Percentiles rank a stretch among this genome's conserved stretches.
Evolutionary conservation across 2,888 invertebrate species (phyloP).

Genomic region (Agriotes lineatus): DNA sequence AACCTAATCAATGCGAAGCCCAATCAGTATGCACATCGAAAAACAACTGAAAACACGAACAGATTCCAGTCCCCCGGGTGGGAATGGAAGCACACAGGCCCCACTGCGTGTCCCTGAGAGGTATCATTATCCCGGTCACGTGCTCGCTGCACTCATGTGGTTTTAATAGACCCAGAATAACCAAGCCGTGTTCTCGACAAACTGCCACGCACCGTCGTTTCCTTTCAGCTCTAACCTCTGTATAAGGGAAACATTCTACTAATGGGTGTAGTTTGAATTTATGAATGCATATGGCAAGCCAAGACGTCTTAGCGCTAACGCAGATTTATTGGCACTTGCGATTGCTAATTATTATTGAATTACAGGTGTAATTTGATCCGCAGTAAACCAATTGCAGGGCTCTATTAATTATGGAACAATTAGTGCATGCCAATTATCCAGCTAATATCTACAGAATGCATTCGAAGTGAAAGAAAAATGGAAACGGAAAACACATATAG

Average conservation of each 20-base stretch:
- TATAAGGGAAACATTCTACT: constrained; percentile 20
- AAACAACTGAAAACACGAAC: background rate
- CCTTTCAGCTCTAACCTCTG: constrained; percentile 21
- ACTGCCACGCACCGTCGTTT: constrained; percentile 24
- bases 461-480: no score
- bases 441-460: no score
- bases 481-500: no score
- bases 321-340: no score
- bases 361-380: no score
- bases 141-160: constrained; percentile 50
- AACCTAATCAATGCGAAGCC: no score
- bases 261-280: constrained; percentile 8
- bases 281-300: constrained; percentile 6
- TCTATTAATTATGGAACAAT: no score
- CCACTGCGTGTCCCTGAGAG: constrained; percentile 35
- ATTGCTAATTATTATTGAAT: no score
- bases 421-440: no score
- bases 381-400: no score
- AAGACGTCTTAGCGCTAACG: no score
- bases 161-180: constrained; percentile 50
- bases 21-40: background rate
- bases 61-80: constrained; percentile 10
- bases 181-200: constrained; percentile 13
- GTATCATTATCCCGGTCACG: constrained; percentile 51
- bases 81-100: constrained; percentile 21